phyloP scores from a whole-genome alignment of 92 coral and sea anemone genomes.

The Parazoanthus swiftii region DNA sequence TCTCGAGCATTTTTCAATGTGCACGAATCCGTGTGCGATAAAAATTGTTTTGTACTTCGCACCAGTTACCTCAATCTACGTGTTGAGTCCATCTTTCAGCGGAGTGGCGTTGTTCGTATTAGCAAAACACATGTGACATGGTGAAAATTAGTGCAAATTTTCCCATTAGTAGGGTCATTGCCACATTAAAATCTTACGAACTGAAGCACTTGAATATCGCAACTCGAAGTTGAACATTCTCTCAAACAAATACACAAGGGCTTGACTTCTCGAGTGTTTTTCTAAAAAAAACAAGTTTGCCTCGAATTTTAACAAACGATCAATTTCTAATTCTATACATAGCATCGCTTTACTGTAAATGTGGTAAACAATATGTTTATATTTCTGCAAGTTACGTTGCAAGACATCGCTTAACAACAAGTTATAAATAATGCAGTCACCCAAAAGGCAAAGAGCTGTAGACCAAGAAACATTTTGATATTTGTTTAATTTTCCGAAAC shows the following conservation, averaged over 20 bases:
- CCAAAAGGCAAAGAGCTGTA: not conserved
- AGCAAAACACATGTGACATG: constrained; percentile 16
- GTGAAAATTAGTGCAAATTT: not conserved
- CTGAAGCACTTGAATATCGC: not conserved
- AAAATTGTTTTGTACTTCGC: not conserved
- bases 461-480: not conserved
- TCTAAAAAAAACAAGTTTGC: not conserved
- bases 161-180: not conserved
- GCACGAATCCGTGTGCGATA: constrained; percentile 1
- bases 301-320: not conserved
- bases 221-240: not conserved
- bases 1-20: not conserved
- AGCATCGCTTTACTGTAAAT: not conserved
- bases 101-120: not conserved
- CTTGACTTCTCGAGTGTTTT: not conserved
- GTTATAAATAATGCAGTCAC: not conserved
- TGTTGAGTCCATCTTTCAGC: constrained; percentile 36
- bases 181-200: not conserved
- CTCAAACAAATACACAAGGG: too few relatives aligned
- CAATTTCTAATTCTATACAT: not conserved
- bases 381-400: not conserved
- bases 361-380: not conserved
- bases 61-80: not conserved
- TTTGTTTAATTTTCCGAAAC: not conserved
- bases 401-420: not conserved